Evolutionary conservation across 2,797 vertebrate genomes (phyloP).

Genomic region (Malurus splendens): DNA sequence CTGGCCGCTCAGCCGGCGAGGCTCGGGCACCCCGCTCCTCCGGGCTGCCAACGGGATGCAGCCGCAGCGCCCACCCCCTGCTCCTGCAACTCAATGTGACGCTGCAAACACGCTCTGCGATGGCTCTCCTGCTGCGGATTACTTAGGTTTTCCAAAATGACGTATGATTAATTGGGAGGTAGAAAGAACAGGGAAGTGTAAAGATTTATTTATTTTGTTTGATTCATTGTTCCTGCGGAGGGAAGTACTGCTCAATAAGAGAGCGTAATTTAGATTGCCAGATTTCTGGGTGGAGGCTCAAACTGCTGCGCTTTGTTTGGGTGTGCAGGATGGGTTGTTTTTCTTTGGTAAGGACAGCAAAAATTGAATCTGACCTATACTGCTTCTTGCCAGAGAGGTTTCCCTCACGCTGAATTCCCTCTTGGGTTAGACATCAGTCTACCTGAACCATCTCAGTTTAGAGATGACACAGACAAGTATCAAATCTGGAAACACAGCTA

Average conservation of each 20-base stretch:
- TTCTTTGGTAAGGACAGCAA: background rate
- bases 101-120: fast-evolving
- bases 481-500: background rate
- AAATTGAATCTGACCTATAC: background rate
- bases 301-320: slow-evolving; percentile 12
- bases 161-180: slow-evolving; percentile 31
- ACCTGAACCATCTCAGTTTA: background rate
- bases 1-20: fast-evolving
- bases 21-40: background rate
- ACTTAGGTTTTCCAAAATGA: slow-evolving; percentile 29
- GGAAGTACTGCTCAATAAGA: slow-evolving; percentile 56
- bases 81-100: background rate
- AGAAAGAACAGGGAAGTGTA: slow-evolving; percentile 62
- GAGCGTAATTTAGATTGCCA: slow-evolving; percentile 31
- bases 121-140: background rate
- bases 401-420: background rate
- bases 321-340: background rate
- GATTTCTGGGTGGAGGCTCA: slow-evolving; percentile 54
- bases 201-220: slow-evolving; percentile 58
- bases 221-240: slow-evolving; percentile 54
- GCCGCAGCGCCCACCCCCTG: fast-evolving
- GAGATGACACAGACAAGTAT: background rate
- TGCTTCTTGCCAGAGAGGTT: slow-evolving; percentile 1
- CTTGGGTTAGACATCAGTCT: background rate
- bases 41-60: fast-evolving